A percentile compares a stretch with the other conserved stretches of the same genome.
phyloP scores from a whole-genome alignment of 2,113 vertebrate genomes.

The Grantiella picta region DNA sequence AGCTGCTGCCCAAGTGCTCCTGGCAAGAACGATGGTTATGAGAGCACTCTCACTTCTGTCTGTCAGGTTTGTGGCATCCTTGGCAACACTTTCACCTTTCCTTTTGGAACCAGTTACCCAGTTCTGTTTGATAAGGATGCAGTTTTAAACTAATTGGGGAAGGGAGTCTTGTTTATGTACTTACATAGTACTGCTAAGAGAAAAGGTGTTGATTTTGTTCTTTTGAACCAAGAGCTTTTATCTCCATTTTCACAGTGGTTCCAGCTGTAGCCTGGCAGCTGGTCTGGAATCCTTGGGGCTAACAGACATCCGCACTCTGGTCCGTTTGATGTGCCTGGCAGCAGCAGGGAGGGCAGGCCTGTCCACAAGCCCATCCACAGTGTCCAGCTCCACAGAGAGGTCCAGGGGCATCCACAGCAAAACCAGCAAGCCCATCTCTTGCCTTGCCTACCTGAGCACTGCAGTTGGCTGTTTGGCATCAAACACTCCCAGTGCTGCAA shows the following conservation, averaged over 20 bases:
- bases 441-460: constrained; percentile 94
- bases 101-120: neutral
- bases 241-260: constrained; percentile 78
- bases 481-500: constrained; percentile 91
- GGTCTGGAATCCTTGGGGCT: constrained; percentile 95
- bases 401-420: constrained; percentile 84
- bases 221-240: neutral
- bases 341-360: constrained; percentile 94
- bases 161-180: fast-evolving
- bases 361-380: constrained; percentile 79
- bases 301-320: constrained; percentile 94
- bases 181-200: neutral
- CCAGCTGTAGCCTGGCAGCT: constrained; percentile 95
- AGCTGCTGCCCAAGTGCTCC: constrained; percentile 91
- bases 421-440: constrained; percentile 93
- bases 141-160: neutral
- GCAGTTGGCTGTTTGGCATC: constrained; percentile 96
- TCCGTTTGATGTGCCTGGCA: constrained; percentile 94
- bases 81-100: neutral
- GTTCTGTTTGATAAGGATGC: neutral
- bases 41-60: constrained; percentile 93
- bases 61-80: constrained; percentile 76
- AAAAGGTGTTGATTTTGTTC: neutral
- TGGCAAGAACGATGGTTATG: constrained; percentile 98
- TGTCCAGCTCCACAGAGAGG: constrained; percentile 74